Conservation (phyloP, 2,888 invertebrate genomes). For the Parasteatoda lunata region DNA sequence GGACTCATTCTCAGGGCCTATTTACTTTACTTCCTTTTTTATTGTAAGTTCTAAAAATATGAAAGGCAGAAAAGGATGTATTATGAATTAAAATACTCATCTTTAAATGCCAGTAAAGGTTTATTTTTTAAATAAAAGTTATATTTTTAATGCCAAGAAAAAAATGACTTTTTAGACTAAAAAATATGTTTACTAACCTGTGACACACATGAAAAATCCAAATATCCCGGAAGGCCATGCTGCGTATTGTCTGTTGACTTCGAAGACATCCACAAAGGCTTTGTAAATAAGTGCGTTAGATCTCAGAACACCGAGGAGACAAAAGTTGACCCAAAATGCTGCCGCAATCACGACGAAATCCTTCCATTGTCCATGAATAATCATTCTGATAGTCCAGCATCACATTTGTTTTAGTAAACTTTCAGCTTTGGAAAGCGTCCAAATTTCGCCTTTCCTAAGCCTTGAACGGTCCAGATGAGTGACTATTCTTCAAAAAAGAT, state of each 20-base stretch:
- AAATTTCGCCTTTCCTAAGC: conserved; percentile 11
- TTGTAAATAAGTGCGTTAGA: conserved; percentile 66
- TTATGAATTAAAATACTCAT: neutral
- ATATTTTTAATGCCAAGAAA: neutral
- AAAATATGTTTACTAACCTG: conserved; percentile 30
- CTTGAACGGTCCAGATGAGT: no score
- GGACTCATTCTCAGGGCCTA: neutral
- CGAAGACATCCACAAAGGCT: conserved; percentile 57
- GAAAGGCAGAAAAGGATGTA: neutral
- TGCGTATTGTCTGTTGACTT: conserved; percentile 61
- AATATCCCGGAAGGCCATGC: conserved; percentile 69
- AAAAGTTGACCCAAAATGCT: conserved; percentile 68
- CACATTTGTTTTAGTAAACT: neutral
- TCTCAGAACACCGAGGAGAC: conserved; percentile 66
- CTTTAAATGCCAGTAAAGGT: neutral
- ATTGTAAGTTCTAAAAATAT: neutral
- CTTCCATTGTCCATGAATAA: neutral
- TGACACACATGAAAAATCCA: conserved; percentile 63
- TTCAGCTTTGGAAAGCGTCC: conserved; percentile 5
- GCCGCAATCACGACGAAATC: conserved; percentile 58
- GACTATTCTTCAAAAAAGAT: no score
- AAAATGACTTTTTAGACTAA: no score
- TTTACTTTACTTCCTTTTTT: neutral
- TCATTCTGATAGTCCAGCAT: neutral
- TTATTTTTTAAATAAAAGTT: neutral